Conservation (phyloP, 2,797 vertebrate genomes). For the Lepus townsendii region DNA sequence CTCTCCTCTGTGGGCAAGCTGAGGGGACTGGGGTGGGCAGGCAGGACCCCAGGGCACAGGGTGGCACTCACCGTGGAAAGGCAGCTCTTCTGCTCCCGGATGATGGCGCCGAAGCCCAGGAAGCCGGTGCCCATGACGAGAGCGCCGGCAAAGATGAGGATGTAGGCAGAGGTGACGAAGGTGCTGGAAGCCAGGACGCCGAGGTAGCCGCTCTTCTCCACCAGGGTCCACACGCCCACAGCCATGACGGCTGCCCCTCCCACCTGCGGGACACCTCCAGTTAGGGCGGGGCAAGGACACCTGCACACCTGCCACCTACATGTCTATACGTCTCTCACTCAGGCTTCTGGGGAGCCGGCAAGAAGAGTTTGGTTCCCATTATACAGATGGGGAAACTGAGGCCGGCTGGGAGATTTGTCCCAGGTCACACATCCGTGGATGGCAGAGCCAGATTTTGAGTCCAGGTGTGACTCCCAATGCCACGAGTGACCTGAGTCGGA, state of each 20-base stretch:
- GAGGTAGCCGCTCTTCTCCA: conserved; percentile 94
- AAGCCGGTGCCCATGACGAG: conserved; percentile 94
- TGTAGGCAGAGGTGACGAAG: conserved; percentile 92
- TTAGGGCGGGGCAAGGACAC: background rate
- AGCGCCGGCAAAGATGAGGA: conserved; percentile 92
- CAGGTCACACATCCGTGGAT: accelerated
- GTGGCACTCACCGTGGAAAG: conserved; percentile 89
- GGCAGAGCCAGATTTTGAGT: background rate
- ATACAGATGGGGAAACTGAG: background rate
- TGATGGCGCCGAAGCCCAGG: conserved; percentile 92
- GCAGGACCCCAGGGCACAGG: background rate
- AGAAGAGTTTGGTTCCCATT: background rate
- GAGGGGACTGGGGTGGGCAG: no score
- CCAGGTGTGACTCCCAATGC: background rate
- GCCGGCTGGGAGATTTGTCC: background rate
- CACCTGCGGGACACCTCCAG: conserved; percentile 84
- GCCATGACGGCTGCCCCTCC: conserved; percentile 92
- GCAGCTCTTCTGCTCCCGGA: conserved; percentile 92
- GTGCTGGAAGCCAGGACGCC: conserved; percentile 93
- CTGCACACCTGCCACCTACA: background rate
- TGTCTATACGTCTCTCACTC: background rate
- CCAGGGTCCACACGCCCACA: conserved; percentile 94
- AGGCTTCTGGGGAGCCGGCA: background rate
- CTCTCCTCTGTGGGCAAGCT: accelerated
- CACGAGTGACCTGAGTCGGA: no score